Percentiles rank a stretch among this genome's conserved stretches.
phyloP scores from a whole-genome alignment of 2,113 vertebrate species.

The Megaceryle maxima region DNA sequence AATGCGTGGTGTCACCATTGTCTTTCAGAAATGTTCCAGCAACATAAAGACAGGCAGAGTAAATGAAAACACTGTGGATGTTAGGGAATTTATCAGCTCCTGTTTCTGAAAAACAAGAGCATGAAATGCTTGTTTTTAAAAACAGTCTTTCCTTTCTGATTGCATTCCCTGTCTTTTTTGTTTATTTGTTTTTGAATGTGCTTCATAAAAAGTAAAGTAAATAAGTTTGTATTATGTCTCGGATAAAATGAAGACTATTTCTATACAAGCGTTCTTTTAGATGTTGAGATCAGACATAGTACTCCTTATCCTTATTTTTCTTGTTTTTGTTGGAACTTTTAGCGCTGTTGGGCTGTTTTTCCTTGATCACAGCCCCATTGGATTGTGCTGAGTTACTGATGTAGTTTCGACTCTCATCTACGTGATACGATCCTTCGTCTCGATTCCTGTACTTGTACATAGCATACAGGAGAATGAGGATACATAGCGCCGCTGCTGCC shows the following conservation, averaged over 20 bases:
- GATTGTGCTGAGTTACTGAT: constrained; percentile 99
- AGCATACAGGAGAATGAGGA: constrained; percentile 98
- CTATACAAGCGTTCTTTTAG: constrained; percentile 88
- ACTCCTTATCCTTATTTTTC: constrained; percentile 99
- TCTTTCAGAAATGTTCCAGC: constrained; percentile 87
- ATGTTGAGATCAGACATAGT: constrained; percentile 93
- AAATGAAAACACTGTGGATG: constrained; percentile 89
- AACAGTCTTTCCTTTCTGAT: constrained; percentile 84
- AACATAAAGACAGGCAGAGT: constrained; percentile 93
- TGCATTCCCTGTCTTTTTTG: constrained; percentile 82
- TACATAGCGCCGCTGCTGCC: constrained; percentile 93
- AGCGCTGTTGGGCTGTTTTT: constrained; percentile 90
- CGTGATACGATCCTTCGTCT: constrained; percentile 96
- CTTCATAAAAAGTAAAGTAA: constrained; percentile 88
- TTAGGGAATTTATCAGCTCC: constrained; percentile 84
- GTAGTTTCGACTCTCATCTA: constrained; percentile 99
- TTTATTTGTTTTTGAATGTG: constrained; percentile 78
- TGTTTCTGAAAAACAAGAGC: constrained; percentile 85
- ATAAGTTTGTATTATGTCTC: constrained; percentile 89
- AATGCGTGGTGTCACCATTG: constrained; percentile 83
- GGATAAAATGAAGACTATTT: constrained; percentile 94
- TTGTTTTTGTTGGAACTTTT: constrained; percentile 95
- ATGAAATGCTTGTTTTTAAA: constrained; percentile 82
- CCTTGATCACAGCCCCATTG: constrained; percentile 96
- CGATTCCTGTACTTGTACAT: constrained; percentile 99